A percentile compares a stretch with the other conserved stretches of the same genome.
Evolutionary conservation across 2,797 vertebrate species (phyloP).

Genomic region (Bryconaethiops microstoma): DNA sequence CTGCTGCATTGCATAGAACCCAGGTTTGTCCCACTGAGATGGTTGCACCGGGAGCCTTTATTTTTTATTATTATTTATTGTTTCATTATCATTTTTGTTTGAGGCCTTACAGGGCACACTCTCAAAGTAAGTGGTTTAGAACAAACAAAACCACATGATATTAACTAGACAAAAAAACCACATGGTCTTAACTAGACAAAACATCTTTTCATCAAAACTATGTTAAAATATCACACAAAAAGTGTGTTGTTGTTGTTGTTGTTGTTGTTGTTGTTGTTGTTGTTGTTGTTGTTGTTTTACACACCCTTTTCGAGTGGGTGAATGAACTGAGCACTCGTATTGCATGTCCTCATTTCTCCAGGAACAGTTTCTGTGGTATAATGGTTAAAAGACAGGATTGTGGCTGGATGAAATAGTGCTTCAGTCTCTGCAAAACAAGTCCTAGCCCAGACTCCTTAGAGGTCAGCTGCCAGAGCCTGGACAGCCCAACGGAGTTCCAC

Average conservation of each 20-base stretch:
- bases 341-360: background rate
- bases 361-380: background rate
- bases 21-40: too few species aligned
- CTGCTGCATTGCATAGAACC: too few species aligned
- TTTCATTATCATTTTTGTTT: background rate
- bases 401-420: background rate
- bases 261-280: too few species aligned
- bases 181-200: too few species aligned
- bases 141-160: too few species aligned
- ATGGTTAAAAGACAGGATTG: background rate
- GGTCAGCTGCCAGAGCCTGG: conserved; percentile 3
- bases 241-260: background rate
- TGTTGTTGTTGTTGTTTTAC: background rate
- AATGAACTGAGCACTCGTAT: background rate
- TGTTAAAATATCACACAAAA: too few species aligned
- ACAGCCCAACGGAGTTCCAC: background rate
- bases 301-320: background rate
- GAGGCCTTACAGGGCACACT: too few species aligned
- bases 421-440: conserved; percentile 2
- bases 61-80: too few species aligned
- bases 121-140: too few species aligned
- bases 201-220: too few species aligned
- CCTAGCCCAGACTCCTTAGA: conserved; percentile 2
- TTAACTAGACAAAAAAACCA: too few species aligned
- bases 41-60: too few species aligned